Base-by-base conservation (phyloP, 2,113 vertebrate genomes). In the Suncus etruscus region DNA sequence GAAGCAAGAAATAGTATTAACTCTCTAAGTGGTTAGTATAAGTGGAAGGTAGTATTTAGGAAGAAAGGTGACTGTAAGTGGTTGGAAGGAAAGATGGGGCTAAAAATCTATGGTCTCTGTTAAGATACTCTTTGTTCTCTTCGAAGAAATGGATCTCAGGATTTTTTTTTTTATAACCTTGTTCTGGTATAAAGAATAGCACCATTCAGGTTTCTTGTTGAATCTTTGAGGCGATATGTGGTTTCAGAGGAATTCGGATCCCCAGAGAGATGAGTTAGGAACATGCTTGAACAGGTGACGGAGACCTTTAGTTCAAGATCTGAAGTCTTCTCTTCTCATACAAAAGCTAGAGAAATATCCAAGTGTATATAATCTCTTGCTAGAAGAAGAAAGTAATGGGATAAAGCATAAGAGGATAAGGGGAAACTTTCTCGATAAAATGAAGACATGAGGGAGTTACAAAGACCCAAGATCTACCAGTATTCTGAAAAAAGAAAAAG, bases 361-460 rank as follows among this genome's bases (percentile, higher is more conserved):
- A 47, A 16, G 76, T 61, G 48, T 69, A 11, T 3, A 14, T 8
- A 86, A 65, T 69, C 12, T 88, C 22, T 39, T 74, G 20, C 20
- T 92, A 51, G 90, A 72, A 90, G 66, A 84, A 89, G 58, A 66
- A 89, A 47, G n/a, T 18, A 74, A 45, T 69, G 31, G 63, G 39
- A 51, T 32, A 11, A 77, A 80, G 82, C 89, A 6, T 73, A 3
- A 32, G 66, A 82, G 45, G 88, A 75, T 47, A 73, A 54, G 25
- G 11, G 6, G 73, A 82, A 70, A 31, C 80, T 70, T 39, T 65
- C 58, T 82, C 20, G 73, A 31, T 27, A 3, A 31, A 48, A 88
- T 58, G 75, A 79, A 25, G 61, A 84, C 89, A 20, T 91, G n/a
- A 61, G 50, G 39, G 25, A 68, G 63, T 89, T 78, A 51, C 32